phyloP scores from a whole-genome alignment of 2,888 invertebrate species.

The Oscheius myriophilus region DNA sequence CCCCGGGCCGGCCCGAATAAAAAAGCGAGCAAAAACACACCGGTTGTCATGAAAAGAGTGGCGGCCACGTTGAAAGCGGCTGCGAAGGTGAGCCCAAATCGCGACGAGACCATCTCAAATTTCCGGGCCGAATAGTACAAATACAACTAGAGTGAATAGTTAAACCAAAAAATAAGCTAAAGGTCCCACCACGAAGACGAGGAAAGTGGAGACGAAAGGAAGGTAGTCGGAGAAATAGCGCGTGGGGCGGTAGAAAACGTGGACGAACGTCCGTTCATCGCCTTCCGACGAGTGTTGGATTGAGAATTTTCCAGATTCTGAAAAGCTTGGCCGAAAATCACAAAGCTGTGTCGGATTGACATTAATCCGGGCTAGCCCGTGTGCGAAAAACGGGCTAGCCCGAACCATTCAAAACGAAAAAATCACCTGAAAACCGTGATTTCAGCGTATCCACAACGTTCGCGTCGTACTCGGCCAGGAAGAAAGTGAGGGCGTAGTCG shows the following conservation, averaged over 20 bases:
- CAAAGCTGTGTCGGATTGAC: neutral
- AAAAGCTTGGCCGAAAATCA: constrained; percentile 5
- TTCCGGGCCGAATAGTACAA: constrained; percentile 77
- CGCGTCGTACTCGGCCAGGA: constrained; percentile 42
- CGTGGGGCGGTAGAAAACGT: constrained; percentile 64
- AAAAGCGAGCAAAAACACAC: too few relatives aligned
- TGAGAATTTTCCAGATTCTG: constrained; percentile 9
- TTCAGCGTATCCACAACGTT: constrained; percentile 21
- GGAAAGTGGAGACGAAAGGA: constrained; percentile 57
- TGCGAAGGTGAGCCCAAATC: constrained; percentile 85
- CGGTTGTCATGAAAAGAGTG: constrained; percentile 39
- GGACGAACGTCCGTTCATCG: constrained; percentile 62
- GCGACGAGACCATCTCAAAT: constrained; percentile 90
- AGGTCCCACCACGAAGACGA: constrained; percentile 54
- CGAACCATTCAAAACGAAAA: neutral
- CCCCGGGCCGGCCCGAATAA: too few relatives aligned
- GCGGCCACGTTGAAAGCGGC: constrained; percentile 75
- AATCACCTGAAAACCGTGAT: constrained; percentile 11
- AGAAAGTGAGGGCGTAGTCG: constrained; percentile 58
- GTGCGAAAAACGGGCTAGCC: neutral
- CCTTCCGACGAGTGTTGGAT: constrained; percentile 42
- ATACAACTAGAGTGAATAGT: constrained; percentile 50
- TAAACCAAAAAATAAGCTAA: neutral
- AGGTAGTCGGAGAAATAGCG: constrained; percentile 64
- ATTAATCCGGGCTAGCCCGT: too few relatives aligned